These are phyloP conservation scores for Eudasyphora cyanicolor DNA, from an alignment of 2,888 invertebrate species.

Conservation along the genomic window DNA sequence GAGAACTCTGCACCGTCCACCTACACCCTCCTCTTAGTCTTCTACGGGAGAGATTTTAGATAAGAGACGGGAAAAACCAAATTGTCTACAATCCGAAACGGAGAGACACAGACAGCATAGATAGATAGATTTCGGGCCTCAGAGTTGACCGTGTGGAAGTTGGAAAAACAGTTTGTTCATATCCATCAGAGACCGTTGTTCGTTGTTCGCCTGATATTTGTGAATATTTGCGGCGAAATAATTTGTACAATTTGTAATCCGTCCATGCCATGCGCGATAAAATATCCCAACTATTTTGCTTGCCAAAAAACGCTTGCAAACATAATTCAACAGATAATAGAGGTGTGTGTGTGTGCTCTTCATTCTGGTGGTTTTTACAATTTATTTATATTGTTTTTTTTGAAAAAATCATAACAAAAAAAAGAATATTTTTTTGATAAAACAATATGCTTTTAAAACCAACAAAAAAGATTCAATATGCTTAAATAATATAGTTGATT, in stretches of 20 bases:
- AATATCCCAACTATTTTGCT: slow-evolving; percentile 80
- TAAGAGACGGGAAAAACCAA: slow-evolving; percentile 4
- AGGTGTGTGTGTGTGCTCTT: slow-evolving; percentile 75
- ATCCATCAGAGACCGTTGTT: slow-evolving; percentile 72
- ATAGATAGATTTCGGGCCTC: slow-evolving; percentile 42
- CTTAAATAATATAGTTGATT: too few species aligned
- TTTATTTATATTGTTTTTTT: too few species aligned
- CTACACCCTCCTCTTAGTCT: too few species aligned
- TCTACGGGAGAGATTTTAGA: neutral
- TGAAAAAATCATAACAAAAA: too few species aligned
- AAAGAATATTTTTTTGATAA: too few species aligned
- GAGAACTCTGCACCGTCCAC: slow-evolving; percentile 7
- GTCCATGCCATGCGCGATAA: slow-evolving; percentile 81
- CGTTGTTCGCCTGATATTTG: slow-evolving; percentile 70
- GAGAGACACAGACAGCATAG: neutral
- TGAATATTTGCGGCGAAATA: slow-evolving; percentile 77
- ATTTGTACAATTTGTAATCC: slow-evolving; percentile 77
- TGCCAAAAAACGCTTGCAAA: slow-evolving; percentile 80
- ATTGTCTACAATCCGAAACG: slow-evolving; percentile 1
- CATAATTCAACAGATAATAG: slow-evolving; percentile 79
- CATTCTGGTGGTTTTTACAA: too few species aligned
- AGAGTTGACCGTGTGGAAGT: slow-evolving; percentile 63
- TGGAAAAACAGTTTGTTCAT: slow-evolving; percentile 73
- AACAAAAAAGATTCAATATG: too few species aligned
- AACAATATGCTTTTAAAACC: too few species aligned